phyloP scores from a whole-genome alignment of 2,113 vertebrate genomes.

The Paramormyrops kingsleyae region DNA sequence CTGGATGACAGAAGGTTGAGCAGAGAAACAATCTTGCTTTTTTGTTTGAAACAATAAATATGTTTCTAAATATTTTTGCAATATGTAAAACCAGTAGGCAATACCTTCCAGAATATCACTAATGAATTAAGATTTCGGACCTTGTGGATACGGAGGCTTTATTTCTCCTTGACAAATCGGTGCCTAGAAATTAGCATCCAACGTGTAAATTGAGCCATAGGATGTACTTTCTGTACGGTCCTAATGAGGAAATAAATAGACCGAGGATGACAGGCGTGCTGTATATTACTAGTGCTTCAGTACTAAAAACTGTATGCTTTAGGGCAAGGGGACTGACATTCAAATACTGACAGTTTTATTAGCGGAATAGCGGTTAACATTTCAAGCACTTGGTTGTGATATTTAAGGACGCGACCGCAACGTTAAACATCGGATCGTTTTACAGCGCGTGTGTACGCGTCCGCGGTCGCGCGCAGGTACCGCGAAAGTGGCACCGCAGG shows the following conservation, averaged over 20 bases:
- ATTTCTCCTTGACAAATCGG: not conserved
- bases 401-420: not conserved
- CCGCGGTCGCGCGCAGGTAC: constrained; percentile 34
- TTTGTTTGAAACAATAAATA: not conserved
- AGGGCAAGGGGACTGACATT: constrained; percentile 6
- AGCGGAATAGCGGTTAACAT: constrained; percentile 10
- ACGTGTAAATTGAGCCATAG: not conserved
- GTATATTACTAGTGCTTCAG: not conserved
- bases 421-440: not conserved
- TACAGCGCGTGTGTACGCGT: not conserved
- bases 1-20: not conserved
- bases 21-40: not conserved
- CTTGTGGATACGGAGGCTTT: not conserved
- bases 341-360: not conserved
- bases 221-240: not conserved
- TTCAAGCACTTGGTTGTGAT: not conserved
- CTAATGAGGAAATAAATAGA: constrained; percentile 6
- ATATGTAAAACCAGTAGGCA: not conserved
- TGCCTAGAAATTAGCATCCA: not conserved
- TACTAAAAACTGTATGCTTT: not conserved
- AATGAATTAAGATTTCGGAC: not conserved
- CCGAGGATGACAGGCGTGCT: not conserved
- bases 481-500: not conserved
- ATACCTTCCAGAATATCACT: not conserved
- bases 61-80: not conserved